A percentile compares a stretch with the other conserved stretches of the same genome.
phyloP scores from a whole-genome alignment of 2,113 vertebrate species.

The Hippoglossus stenolepis region DNA sequence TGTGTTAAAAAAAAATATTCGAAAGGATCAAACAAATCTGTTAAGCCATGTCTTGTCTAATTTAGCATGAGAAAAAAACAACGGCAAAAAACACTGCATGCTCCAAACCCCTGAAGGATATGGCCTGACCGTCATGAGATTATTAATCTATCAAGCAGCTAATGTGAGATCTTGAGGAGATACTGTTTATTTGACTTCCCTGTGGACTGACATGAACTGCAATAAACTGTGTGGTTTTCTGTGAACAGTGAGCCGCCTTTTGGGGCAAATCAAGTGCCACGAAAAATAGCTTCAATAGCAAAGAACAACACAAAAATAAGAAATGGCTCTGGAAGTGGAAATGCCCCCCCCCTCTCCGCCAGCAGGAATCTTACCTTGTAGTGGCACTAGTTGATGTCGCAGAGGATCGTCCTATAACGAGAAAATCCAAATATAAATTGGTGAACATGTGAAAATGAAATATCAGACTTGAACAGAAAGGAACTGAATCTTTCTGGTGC shows the following conservation, averaged over 20 bases:
- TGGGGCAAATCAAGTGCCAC: neutral
- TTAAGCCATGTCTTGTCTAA: constrained; percentile 33
- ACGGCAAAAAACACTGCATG: constrained; percentile 7
- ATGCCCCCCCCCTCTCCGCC: neutral
- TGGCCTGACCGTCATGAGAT: constrained; percentile 74
- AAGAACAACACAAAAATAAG: neutral
- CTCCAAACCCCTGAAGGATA: constrained; percentile 40
- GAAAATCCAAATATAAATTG: neutral
- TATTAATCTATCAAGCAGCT: constrained; percentile 61
- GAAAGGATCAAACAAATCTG: constrained; percentile 43
- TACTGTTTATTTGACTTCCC: constrained; percentile 27
- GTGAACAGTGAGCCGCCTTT: constrained; percentile 3
- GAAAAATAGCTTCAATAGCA: constrained; percentile 5
- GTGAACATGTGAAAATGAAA: neutral
- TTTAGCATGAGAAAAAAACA: constrained; percentile 43
- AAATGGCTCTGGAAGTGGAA: neutral
- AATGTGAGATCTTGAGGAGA: constrained; percentile 50
- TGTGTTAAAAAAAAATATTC: neutral
- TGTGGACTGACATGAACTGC: constrained; percentile 29
- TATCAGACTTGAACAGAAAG: neutral
- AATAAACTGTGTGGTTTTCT: constrained; percentile 10
- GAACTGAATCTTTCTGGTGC: neutral
- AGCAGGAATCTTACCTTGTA: constrained; percentile 71
- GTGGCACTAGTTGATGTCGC: constrained; percentile 70
- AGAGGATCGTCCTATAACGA: constrained; percentile 78